A percentile compares a stretch with the other conserved stretches of the same genome.
phyloP scores from a whole-genome alignment of 2,113 vertebrate species.

The Rattus rattus region DNA sequence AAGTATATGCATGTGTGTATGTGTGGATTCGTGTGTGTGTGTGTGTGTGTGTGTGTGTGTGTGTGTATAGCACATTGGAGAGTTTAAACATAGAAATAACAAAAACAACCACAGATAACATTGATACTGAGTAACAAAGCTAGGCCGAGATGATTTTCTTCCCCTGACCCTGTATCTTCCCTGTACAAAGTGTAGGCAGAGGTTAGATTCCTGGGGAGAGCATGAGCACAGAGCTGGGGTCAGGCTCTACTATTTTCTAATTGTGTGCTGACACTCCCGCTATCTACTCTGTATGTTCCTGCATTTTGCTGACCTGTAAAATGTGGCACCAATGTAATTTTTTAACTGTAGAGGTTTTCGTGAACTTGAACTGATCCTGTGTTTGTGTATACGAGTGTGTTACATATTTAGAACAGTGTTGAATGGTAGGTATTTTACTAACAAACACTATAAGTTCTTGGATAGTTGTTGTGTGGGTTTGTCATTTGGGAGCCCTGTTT shows the following conservation, averaged over 20 bases:
- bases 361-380: neutral
- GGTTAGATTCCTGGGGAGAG: neutral
- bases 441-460: neutral
- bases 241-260: neutral
- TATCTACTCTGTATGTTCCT: neutral
- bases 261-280: neutral
- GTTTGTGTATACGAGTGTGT: neutral
- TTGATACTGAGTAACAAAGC: neutral
- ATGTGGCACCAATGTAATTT: neutral
- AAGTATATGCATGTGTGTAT: neutral
- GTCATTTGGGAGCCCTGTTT: neutral
- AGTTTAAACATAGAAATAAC: constrained; percentile 21
- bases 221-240: neutral
- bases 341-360: neutral
- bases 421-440: constrained; percentile 2
- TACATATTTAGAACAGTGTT: neutral
- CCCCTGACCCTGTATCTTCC: accelerated
- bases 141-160: neutral
- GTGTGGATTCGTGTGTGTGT: neutral
- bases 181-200: neutral
- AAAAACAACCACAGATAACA: neutral
- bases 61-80: neutral
- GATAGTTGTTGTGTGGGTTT: neutral
- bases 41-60: no score
- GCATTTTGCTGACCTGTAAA: neutral